Conservation (phyloP, 1,140 invertebrate species). For the Homalodisca vitripennis region DNA sequence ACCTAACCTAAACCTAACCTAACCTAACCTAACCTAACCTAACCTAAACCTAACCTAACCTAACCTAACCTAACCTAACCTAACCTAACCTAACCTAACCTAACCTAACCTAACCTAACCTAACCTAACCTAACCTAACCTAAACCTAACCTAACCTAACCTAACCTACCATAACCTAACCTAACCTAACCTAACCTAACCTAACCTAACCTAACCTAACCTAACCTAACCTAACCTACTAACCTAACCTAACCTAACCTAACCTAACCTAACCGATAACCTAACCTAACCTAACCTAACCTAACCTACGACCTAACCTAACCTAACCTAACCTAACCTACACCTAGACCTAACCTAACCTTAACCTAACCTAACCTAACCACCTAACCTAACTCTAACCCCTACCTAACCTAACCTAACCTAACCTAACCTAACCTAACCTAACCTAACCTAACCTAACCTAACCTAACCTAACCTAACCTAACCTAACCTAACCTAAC, state of each 20-base stretch:
- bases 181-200: slow-evolving; percentile 13
- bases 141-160: background rate
- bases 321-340: slow-evolving; percentile 16
- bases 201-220: slow-evolving; percentile 33
- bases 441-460: too few relatives aligned
- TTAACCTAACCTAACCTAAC: slow-evolving; percentile 38
- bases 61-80: slow-evolving; percentile 1
- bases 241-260: slow-evolving; percentile 40
- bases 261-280: slow-evolving; percentile 40
- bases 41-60: background rate
- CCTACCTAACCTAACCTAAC: slow-evolving; percentile 35
- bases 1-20: background rate
- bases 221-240: slow-evolving; percentile 34
- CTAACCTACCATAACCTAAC: background rate
- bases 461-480: too few relatives aligned
- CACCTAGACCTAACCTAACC: slow-evolving; percentile 10
- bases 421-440: slow-evolving; percentile 32
- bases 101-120: slow-evolving; percentile 8
- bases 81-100: slow-evolving; percentile 9
- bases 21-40: too few relatives aligned
- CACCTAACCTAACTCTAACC: too few relatives aligned
- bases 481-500: slow-evolving; percentile 49
- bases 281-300: slow-evolving; percentile 27
- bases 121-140: background rate
- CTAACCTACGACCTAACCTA: background rate